These are phyloP conservation scores for Formica aserva DNA, from an alignment of 2,888 invertebrate species.

Conservation along the genomic window DNA sequence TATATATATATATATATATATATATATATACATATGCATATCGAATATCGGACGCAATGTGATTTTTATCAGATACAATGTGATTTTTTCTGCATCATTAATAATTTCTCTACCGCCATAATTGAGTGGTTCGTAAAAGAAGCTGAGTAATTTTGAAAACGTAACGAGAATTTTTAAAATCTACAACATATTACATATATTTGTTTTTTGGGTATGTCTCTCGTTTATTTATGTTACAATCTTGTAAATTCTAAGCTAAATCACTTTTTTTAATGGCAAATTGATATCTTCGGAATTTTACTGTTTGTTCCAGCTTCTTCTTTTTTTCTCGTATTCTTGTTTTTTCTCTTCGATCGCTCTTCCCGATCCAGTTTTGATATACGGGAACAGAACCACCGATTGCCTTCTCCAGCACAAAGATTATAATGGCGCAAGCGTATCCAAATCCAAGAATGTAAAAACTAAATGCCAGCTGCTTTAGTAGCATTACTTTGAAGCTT, in stretches of 20 bases:
- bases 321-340: neutral
- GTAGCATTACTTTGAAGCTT: slow-evolving; percentile 37
- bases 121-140: no score
- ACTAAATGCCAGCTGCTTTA: slow-evolving; percentile 57
- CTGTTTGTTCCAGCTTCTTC: neutral
- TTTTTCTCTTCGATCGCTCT: neutral
- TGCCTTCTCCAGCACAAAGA: slow-evolving; percentile 55
- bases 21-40: no score
- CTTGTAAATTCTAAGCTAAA: neutral
- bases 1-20: no score
- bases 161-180: no score
- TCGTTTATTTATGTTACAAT: no score
- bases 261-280: neutral
- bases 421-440: slow-evolving; percentile 24
- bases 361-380: neutral
- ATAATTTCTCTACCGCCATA: no score
- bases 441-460: slow-evolving; percentile 61
- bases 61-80: no score
- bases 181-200: no score
- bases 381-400: neutral
- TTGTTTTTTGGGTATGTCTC: no score
- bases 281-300: neutral
- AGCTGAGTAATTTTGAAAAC: no score
- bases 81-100: no score
- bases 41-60: no score